phyloP scores from a whole-genome alignment of 2,797 vertebrate species.

The Notoglanidium macrostoma region DNA sequence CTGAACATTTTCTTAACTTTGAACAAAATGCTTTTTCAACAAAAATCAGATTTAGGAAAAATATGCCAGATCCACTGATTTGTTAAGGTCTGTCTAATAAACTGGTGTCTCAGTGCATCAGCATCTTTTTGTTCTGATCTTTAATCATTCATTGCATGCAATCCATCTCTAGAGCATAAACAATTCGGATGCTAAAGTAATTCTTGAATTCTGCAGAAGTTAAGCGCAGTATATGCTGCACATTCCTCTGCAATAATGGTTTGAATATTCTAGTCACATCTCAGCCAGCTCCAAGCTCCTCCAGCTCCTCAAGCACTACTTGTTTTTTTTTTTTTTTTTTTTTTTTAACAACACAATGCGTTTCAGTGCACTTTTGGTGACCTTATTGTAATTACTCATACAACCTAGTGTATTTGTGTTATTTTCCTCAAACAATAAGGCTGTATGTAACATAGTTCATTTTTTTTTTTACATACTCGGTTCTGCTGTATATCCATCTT shows the following conservation, averaged over 20 bases:
- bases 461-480: neutral
- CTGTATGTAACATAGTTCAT: neutral
- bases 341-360: neutral
- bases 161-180: neutral
- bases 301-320: neutral
- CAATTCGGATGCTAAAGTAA: neutral
- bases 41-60: neutral
- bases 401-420: neutral
- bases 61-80: neutral
- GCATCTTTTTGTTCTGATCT: neutral
- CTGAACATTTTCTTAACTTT: neutral
- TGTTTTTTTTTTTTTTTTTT: too few relatives aligned
- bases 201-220: neutral
- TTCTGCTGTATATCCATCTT: neutral
- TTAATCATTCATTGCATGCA: neutral
- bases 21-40: neutral
- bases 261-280: constrained; percentile 34
- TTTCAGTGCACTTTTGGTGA: neutral
- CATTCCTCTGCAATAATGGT: constrained; percentile 7
- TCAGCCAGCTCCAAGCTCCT: neutral
- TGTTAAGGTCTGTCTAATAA: neutral
- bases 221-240: neutral
- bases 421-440: neutral
- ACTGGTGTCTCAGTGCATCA: neutral
- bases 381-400: too few relatives aligned